phyloP scores from a whole-genome alignment of 2,888 invertebrate genomes.

The Ochropleura plecta region DNA sequence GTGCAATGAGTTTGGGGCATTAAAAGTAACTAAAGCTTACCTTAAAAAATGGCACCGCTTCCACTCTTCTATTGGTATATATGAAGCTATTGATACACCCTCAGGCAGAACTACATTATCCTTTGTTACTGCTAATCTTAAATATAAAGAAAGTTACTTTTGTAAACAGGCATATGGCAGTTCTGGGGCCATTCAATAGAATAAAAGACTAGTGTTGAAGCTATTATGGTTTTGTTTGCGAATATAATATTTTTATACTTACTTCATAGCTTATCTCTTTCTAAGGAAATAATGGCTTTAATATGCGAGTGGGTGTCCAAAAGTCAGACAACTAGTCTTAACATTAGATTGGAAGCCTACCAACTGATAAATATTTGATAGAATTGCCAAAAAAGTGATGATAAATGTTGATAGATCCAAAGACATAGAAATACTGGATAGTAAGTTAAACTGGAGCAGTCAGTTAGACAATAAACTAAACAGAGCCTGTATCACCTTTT shows the following conservation, averaged over 20 bases:
- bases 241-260: neutral
- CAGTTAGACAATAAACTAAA: too few relatives aligned
- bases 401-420: neutral
- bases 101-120: slow-evolving; percentile 73
- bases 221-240: neutral
- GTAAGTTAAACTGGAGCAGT: too few relatives aligned
- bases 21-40: slow-evolving; percentile 80
- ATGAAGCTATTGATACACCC: slow-evolving; percentile 76
- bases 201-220: neutral
- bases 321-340: too few relatives aligned
- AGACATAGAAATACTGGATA: neutral
- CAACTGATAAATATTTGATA: neutral
- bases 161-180: neutral
- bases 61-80: slow-evolving; percentile 93
- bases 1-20: neutral
- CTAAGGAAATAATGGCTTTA: neutral
- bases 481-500: too few relatives aligned
- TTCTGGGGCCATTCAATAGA: neutral
- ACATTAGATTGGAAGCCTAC: too few relatives aligned
- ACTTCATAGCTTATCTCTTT: neutral
- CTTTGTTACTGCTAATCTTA: slow-evolving; percentile 92
- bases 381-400: neutral
- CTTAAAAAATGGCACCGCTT: slow-evolving; percentile 91
- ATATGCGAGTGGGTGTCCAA: too few relatives aligned
- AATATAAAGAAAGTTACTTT: slow-evolving; percentile 49